Conservation (phyloP, 1,140 invertebrate species). For the Drosophila dunni region DNA sequence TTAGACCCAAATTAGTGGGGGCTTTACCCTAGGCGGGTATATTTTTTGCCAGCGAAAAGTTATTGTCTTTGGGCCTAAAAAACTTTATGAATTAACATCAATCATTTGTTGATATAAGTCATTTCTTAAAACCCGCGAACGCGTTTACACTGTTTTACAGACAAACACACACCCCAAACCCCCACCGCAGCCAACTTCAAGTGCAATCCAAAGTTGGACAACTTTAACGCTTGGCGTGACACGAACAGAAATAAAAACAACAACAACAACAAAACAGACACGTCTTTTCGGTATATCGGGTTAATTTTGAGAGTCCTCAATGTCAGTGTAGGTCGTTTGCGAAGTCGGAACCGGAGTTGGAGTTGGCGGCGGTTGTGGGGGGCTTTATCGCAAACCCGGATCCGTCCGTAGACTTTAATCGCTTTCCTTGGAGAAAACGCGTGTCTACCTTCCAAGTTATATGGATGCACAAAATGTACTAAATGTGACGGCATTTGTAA, state of each 20-base stretch:
- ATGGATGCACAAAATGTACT: slow-evolving; percentile 75
- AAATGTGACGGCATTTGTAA: slow-evolving; percentile 70
- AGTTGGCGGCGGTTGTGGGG: too few relatives aligned
- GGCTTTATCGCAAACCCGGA: background rate
- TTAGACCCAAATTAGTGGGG: slow-evolving; percentile 6
- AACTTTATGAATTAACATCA: slow-evolving; percentile 30
- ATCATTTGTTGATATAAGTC: slow-evolving; percentile 27
- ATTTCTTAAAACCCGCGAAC: background rate
- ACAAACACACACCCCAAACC: background rate
- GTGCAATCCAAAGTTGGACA: slow-evolving; percentile 49
- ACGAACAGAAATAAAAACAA: slow-evolving; percentile 52
- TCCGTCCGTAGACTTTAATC: slow-evolving; percentile 23
- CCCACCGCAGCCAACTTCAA: slow-evolving; percentile 44
- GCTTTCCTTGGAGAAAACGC: slow-evolving; percentile 29
- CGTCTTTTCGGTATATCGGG: background rate
- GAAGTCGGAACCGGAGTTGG: background rate
- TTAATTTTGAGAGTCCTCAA: slow-evolving; percentile 29
- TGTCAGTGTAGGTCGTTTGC: slow-evolving; percentile 54
- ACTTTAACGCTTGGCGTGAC: slow-evolving; percentile 58
- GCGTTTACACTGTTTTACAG: too few relatives aligned
- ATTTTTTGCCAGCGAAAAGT: slow-evolving; percentile 10
- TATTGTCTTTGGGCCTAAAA: background rate
- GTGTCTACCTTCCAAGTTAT: slow-evolving; percentile 58
- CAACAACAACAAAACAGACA: slow-evolving; percentile 4
- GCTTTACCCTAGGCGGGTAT: background rate